phyloP scores from a whole-genome alignment of 2,113 vertebrate genomes.

The Neodontobutis hainanensis region DNA sequence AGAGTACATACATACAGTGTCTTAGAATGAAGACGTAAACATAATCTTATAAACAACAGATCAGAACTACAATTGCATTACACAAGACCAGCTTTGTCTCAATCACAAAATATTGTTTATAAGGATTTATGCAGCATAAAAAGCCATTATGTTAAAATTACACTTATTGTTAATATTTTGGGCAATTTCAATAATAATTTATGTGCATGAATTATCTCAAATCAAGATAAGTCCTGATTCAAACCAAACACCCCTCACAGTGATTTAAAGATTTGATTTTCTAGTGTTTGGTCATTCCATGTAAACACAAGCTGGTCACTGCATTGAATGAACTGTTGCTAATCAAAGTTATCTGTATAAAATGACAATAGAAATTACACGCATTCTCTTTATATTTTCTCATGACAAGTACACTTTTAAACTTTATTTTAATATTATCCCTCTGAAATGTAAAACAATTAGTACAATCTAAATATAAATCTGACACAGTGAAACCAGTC shows the following conservation, averaged over 20 bases:
- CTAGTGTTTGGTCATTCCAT: constrained; percentile 44
- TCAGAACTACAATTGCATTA: too few species aligned
- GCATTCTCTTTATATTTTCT: too few species aligned
- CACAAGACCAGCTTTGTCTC: too few species aligned
- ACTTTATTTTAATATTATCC: constrained; percentile 19
- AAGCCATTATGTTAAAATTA: too few species aligned
- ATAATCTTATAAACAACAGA: too few species aligned
- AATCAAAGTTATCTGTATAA: background rate
- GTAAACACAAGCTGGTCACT: constrained; percentile 25
- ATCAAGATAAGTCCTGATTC: constrained; percentile 10
- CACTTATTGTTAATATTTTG: too few species aligned
- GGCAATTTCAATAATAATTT: too few species aligned
- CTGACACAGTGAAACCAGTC: constrained; percentile 54
- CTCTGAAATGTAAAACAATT: constrained; percentile 15
- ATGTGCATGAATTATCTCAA: background rate
- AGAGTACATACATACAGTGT: too few species aligned
- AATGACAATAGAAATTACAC: background rate
- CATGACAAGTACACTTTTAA: too few species aligned
- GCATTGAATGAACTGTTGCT: background rate
- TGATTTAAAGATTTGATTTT: constrained; percentile 10
- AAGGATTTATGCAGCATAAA: too few species aligned
- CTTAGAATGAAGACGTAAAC: too few species aligned
- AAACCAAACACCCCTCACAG: constrained; percentile 27
- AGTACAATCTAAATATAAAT: constrained; percentile 16
- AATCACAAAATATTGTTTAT: too few species aligned